Percentiles rank a stretch among this genome's conserved stretches.
phyloP scores from a whole-genome alignment of 2,888 invertebrate species.

The Sussaba pulchella region DNA sequence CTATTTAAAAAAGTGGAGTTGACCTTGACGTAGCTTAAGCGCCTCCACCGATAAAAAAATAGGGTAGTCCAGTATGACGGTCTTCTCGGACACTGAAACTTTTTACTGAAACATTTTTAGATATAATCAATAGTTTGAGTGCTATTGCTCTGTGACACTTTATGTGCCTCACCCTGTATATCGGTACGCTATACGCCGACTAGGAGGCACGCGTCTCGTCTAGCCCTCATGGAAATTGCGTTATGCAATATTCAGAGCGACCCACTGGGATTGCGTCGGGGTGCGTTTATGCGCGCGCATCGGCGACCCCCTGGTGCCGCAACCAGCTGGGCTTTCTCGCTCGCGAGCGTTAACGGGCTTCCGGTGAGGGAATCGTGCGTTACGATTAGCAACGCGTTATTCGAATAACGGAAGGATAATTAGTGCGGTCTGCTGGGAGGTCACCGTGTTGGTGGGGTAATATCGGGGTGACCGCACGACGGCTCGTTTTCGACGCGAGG shows the following conservation, averaged over 20 bases:
- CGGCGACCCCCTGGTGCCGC: constrained; percentile 2
- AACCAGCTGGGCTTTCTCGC: neutral
- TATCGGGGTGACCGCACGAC: constrained; percentile 34
- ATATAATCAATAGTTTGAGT: no score
- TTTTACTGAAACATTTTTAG: no score
- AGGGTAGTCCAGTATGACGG: no score
- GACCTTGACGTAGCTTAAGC: no score
- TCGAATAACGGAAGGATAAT: constrained; percentile 56
- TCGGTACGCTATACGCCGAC: neutral
- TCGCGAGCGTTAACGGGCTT: constrained; percentile 39
- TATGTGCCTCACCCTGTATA: no score
- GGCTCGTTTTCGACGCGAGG: neutral
- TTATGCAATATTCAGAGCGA: constrained; percentile 80
- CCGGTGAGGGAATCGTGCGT: constrained; percentile 54
- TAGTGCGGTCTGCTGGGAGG: constrained; percentile 47
- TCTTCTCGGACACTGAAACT: no score
- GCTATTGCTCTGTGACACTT: no score
- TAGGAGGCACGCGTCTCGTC: constrained; percentile 52
- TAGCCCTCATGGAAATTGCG: constrained; percentile 78
- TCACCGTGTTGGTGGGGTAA: constrained; percentile 20
- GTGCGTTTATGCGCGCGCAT: constrained; percentile 62
- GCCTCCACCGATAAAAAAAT: no score
- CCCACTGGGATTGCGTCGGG: constrained; percentile 61
- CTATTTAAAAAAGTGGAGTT: no score
- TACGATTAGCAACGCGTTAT: constrained; percentile 61